Percentiles rank a stretch among this genome's conserved stretches.
Conservation (phyloP, 2,888 invertebrate genomes). For the Calliscelio sp. region DNA sequence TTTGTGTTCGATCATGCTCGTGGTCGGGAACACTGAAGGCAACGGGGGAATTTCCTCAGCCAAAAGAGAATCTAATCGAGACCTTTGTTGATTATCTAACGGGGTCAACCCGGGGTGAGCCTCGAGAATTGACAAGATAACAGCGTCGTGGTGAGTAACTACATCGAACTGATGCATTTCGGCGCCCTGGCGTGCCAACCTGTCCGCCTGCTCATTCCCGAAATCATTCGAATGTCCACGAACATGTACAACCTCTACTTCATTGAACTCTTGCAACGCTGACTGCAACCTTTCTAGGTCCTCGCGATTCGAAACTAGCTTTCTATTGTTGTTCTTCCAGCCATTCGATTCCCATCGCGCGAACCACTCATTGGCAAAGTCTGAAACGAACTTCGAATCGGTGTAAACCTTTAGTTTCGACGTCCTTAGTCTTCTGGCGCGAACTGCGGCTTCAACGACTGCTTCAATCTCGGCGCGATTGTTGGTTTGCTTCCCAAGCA, state of each 20-base stretch:
- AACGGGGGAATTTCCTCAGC: not conserved
- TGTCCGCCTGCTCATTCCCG: constrained; percentile 14
- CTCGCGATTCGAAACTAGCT: not conserved
- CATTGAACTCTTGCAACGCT: not conserved
- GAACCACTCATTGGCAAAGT: not conserved
- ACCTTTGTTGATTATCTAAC: no score
- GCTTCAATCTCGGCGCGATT: constrained; percentile 20
- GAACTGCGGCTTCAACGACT: not conserved
- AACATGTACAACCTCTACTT: not conserved
- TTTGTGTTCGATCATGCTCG: not conserved
- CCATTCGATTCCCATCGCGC: not conserved
- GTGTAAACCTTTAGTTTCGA: not conserved
- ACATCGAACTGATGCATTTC: no score
- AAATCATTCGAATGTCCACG: not conserved
- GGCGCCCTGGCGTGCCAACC: not conserved
- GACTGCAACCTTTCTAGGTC: not conserved
- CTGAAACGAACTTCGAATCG: not conserved
- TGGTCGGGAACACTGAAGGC: not conserved
- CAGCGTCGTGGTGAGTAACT: no score
- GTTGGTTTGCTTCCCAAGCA: not conserved
- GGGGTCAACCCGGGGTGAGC: no score
- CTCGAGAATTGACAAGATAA: no score
- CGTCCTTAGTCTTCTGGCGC: not conserved
- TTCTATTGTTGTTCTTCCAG: constrained; percentile 22
- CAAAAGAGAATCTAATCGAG: no score